phyloP scores from a whole-genome alignment of 2,888 invertebrate genomes.

The Coelopa pilipes region DNA sequence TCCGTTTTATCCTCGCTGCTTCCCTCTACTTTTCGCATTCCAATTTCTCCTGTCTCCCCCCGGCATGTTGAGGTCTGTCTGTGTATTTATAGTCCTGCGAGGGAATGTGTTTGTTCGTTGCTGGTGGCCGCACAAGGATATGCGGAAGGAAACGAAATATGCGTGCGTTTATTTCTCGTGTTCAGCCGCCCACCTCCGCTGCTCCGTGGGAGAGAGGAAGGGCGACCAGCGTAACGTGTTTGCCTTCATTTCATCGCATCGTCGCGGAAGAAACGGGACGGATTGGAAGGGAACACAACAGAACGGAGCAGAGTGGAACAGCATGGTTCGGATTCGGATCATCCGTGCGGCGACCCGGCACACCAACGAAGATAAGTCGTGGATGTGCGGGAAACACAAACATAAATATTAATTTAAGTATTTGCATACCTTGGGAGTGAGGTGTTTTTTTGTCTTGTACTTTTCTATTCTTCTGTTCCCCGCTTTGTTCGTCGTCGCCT shows the following conservation, averaged over 20 bases:
- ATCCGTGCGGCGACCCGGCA: not conserved
- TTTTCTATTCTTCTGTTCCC: too few species aligned
- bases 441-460: too few species aligned
- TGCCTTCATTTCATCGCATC: conserved; percentile 15
- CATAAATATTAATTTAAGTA: conserved; percentile 31
- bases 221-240: conserved; percentile 24
- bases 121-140: conserved; percentile 11
- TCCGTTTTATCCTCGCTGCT: not conserved
- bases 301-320: too few species aligned
- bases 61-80: conserved; percentile 10
- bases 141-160: conserved; percentile 8
- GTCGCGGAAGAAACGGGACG: too few species aligned
- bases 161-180: conserved; percentile 2
- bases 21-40: not conserved
- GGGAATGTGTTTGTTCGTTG: too few species aligned
- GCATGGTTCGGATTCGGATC: too few species aligned
- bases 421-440: conserved; percentile 28
- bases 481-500: too few species aligned
- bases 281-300: too few species aligned
- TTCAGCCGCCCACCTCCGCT: not conserved
- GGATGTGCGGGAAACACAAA: conserved; percentile 23
- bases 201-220: too few species aligned
- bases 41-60: not conserved
- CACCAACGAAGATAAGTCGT: not conserved
- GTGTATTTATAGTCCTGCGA: too few species aligned